A percentile compares a stretch with the other conserved stretches of the same genome.
phyloP scores from a whole-genome alignment of 2,888 invertebrate genomes.

The Dicycla oo region DNA sequence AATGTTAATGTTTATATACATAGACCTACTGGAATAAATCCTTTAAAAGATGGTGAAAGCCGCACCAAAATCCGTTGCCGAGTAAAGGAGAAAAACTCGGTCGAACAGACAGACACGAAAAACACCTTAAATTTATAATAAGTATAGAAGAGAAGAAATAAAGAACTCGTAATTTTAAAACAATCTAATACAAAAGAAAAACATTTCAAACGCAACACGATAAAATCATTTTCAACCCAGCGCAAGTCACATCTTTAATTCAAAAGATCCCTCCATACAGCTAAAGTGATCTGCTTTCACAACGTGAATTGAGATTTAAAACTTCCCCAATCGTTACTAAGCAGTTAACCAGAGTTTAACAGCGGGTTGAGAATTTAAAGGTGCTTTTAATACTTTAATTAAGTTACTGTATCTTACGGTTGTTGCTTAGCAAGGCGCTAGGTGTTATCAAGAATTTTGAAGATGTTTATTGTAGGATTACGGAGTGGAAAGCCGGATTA shows the following conservation, averaged over 20 bases:
- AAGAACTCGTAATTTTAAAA: background rate
- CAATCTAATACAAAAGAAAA: conserved; percentile 4
- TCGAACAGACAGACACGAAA: background rate
- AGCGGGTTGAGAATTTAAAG: conserved; percentile 60
- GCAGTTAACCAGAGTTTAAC: conserved; percentile 66
- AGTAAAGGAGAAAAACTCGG: background rate
- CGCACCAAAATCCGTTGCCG: too few relatives aligned
- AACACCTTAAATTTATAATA: background rate
- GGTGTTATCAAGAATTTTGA: conserved; percentile 19
- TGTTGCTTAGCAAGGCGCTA: conserved; percentile 29
- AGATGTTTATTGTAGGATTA: conserved; percentile 28
- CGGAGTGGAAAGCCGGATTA: conserved; percentile 15
- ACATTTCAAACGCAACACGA: conserved; percentile 18
- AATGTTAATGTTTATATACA: background rate
- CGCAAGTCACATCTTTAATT: conserved; percentile 66
- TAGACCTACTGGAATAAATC: background rate
- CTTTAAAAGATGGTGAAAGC: background rate
- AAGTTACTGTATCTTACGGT: conserved; percentile 39
- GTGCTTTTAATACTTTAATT: conserved; percentile 63
- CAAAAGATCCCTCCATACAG: conserved; percentile 60
- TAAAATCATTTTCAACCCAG: conserved; percentile 51
- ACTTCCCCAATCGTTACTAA: conserved; percentile 68
- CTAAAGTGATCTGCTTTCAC: conserved; percentile 68
- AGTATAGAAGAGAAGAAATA: background rate
- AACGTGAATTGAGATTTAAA: conserved; percentile 71